These are phyloP conservation scores for Polymixis flavicincta DNA, from an alignment of 2,888 invertebrate species.

Conservation along the genomic window DNA sequence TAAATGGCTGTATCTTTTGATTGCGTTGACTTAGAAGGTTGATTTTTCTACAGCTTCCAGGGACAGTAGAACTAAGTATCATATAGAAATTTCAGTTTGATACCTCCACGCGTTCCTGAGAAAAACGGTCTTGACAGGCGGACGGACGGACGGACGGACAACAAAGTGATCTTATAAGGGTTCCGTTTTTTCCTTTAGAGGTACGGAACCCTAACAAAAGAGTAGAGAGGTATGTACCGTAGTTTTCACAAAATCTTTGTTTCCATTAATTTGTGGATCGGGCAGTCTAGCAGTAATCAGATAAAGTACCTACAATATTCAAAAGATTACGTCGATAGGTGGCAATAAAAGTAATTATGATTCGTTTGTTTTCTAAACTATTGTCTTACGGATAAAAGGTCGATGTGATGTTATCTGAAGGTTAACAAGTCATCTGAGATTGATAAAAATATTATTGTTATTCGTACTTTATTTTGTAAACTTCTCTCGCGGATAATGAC, in stretches of 20 bases:
- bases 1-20: too few relatives aligned
- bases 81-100: too few relatives aligned
- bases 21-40: too few relatives aligned
- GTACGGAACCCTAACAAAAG: too few relatives aligned
- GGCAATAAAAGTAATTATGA: background rate
- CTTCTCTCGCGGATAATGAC: slow-evolving; percentile 5
- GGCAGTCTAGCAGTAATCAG: background rate
- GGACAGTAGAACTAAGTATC: too few relatives aligned
- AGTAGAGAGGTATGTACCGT: background rate
- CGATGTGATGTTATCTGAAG: slow-evolving; percentile 32
- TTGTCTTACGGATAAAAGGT: slow-evolving; percentile 22
- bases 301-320: background rate
- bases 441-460: slow-evolving; percentile 42
- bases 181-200: too few relatives aligned
- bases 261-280: background rate
- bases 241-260: background rate
- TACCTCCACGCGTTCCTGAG: too few relatives aligned
- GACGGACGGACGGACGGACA: too few relatives aligned
- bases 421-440: slow-evolving; percentile 28
- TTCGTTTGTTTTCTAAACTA: slow-evolving; percentile 2
- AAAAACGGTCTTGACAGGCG: too few relatives aligned
- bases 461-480: slow-evolving; percentile 27
- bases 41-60: too few relatives aligned
- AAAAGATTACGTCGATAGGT: background rate
- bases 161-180: too few relatives aligned